Evolutionary conservation across 1,140 invertebrate species (phyloP), one percentile per base, ranked within the genome.

Genomic region (Thaumetopoea pityocampa): DNA sequence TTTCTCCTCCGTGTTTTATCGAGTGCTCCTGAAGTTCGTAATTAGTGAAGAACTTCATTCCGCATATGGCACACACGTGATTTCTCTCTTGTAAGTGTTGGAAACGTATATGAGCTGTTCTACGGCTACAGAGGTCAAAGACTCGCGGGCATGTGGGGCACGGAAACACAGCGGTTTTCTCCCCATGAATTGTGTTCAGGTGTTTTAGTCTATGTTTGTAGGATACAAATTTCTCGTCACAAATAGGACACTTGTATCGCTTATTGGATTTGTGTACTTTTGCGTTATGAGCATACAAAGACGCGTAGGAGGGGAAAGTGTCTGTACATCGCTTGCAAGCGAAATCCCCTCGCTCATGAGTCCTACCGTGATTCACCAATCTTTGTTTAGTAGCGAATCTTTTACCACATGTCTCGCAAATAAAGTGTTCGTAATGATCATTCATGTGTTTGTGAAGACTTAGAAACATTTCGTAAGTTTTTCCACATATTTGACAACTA

Each of bases 321-420:
- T 83, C 70, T 0, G 56, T 53, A 26, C 84, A 85, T 15, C 58
- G 54, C 18, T 79, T 79, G 53, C 84, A 86, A 1, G 70, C 64
- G n/a, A 76, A 83, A n/a, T 61, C 51, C n/a, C 78, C 66, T 4
- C 52, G 35, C 44, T 79, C 68, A 41, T 85, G 79, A 0, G 71
- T 78, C 3, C 63, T 36, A 0, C 66, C 48, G 29, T 85, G 81
- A 15, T 77, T 76, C 9, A 77, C 27, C 72, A 85, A 66, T 9
- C 78, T 40, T 26, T 81, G 79, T 0, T 58, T 53, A 1, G 79
- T 80, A 0, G 67, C 81, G 36, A 85, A 86, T 0, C 66, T 37
- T 40, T 83, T 80, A 0, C 84, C 81, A 46, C 86, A 87, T 5
- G 64, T 84, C 32, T 86, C 78, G 20, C 86, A 87, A 8, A 82